Percentiles rank a stretch among this genome's conserved stretches.
phyloP scores from a whole-genome alignment of 2,797 vertebrate genomes.

The Antennarius maculatus region DNA sequence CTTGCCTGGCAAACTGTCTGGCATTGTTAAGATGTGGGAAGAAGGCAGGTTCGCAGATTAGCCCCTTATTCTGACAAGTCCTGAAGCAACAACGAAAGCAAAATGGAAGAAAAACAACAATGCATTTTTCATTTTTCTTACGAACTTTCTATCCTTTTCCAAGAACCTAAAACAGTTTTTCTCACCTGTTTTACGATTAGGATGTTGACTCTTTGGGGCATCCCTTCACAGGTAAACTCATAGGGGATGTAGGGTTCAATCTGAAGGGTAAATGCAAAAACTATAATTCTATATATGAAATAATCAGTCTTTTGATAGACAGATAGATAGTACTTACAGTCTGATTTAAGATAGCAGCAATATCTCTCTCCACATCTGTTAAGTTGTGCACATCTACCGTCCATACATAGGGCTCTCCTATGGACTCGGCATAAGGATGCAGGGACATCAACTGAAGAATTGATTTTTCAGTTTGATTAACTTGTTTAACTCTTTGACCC shows the following conservation, averaged over 20 bases:
- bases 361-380: slow-evolving; percentile 87
- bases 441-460: slow-evolving; percentile 87
- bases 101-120: background rate
- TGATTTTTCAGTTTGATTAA: background rate
- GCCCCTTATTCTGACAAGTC: slow-evolving; percentile 79
- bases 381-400: slow-evolving; percentile 88
- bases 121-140: background rate
- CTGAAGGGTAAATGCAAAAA: slow-evolving; percentile 62
- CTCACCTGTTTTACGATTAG: slow-evolving; percentile 90
- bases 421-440: slow-evolving; percentile 92
- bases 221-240: slow-evolving; percentile 93
- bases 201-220: slow-evolving; percentile 91
- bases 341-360: slow-evolving; percentile 89
- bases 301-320: background rate
- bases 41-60: slow-evolving; percentile 52
- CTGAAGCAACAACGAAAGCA: slow-evolving; percentile 6
- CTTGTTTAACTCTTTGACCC: background rate
- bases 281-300: background rate
- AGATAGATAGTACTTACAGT: slow-evolving; percentile 65
- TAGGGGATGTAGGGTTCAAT: slow-evolving; percentile 92
- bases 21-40: slow-evolving; percentile 38
- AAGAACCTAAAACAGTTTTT: background rate
- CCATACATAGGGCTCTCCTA: slow-evolving; percentile 92
- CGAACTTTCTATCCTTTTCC: no score
- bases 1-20: slow-evolving; percentile 12